phyloP scores from a whole-genome alignment of 2,113 vertebrate species.

The Ictidomys tridecemlineatus region DNA sequence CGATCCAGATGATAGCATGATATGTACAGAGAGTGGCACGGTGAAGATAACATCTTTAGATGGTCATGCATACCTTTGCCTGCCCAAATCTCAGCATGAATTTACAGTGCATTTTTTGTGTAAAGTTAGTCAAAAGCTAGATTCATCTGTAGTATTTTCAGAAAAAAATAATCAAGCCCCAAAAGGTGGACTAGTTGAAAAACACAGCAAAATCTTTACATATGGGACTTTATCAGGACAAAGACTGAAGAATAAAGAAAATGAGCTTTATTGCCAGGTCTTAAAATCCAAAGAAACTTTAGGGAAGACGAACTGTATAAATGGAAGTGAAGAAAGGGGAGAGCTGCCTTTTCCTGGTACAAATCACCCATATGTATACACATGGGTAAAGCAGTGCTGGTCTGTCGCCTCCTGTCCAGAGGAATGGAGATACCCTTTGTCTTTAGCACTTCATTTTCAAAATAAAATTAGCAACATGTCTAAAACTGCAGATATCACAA shows the following conservation, averaged over 20 bases:
- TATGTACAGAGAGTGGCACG: conserved; percentile 74
- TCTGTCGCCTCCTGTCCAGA: conserved; percentile 87
- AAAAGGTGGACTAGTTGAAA: conserved; percentile 60
- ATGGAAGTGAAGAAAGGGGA: background rate
- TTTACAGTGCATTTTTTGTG: conserved; percentile 92
- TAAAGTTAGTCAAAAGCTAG: conserved; percentile 88
- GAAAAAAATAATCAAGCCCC: conserved; percentile 16
- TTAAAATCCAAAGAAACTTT: conserved; percentile 20
- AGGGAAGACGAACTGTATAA: background rate
- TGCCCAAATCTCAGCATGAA: conserved; percentile 89
- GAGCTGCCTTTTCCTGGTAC: background rate
- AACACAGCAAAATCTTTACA: conserved; percentile 34
- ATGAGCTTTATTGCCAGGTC: background rate
- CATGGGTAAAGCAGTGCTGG: conserved; percentile 90
- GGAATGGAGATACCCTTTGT: conserved; percentile 92
- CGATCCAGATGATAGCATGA: conserved; percentile 63
- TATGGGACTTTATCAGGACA: conserved; percentile 25
- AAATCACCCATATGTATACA: conserved; percentile 83
- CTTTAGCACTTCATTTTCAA: conserved; percentile 86
- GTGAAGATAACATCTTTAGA: conserved; percentile 90
- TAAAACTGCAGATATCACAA: background rate
- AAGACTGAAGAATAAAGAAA: conserved; percentile 51
- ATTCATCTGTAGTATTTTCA: background rate
- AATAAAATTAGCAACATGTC: background rate
- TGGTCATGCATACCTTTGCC: conserved; percentile 88